These are phyloP conservation scores for Napeogenes inachia DNA, from an alignment of 2,888 invertebrate genomes.

Conservation along the genomic window DNA sequence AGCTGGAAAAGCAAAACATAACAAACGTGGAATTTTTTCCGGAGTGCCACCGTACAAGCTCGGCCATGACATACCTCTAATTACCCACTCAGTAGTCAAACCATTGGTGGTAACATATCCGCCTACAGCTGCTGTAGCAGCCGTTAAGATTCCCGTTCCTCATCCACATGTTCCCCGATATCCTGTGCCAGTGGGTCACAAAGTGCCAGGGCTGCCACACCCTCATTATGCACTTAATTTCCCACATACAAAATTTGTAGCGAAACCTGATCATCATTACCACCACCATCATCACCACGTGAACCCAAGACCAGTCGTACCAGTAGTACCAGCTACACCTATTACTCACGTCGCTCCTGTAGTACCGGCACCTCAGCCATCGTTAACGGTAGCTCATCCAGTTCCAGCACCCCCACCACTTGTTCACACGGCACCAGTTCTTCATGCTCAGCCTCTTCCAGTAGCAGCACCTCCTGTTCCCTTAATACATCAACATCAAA, in stretches of 20 bases:
- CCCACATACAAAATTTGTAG: conserved; percentile 54
- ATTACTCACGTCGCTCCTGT: conserved; percentile 41
- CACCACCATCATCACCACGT: conserved; percentile 71
- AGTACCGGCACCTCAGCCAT: conserved; percentile 47
- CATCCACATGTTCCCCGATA: conserved; percentile 51
- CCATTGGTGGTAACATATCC: conserved; percentile 70
- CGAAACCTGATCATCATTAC: conserved; percentile 59
- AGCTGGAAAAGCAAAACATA: conserved; percentile 49
- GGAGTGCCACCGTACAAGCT: conserved; percentile 68
- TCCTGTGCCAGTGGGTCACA: conserved; percentile 59
- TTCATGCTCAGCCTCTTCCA: conserved; percentile 40
- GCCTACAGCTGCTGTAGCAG: conserved; percentile 62
- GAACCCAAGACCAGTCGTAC: conserved; percentile 54
- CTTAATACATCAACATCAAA: conserved; percentile 41
- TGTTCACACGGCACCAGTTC: conserved; percentile 39
- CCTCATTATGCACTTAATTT: conserved; percentile 61
- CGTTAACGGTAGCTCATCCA: conserved; percentile 47
- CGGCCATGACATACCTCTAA: conserved; percentile 67
- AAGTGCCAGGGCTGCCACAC: conserved; percentile 54
- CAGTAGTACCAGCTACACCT: conserved; percentile 38
- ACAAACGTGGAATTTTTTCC: conserved; percentile 63
- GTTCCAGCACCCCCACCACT: conserved; percentile 49
- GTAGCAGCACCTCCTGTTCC: conserved; percentile 44
- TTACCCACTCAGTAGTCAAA: conserved; percentile 69
- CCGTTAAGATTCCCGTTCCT: conserved; percentile 64